Evolutionary conservation across 2,888 invertebrate genomes (phyloP).

Genomic region (Serrognathus titanus): DNA sequence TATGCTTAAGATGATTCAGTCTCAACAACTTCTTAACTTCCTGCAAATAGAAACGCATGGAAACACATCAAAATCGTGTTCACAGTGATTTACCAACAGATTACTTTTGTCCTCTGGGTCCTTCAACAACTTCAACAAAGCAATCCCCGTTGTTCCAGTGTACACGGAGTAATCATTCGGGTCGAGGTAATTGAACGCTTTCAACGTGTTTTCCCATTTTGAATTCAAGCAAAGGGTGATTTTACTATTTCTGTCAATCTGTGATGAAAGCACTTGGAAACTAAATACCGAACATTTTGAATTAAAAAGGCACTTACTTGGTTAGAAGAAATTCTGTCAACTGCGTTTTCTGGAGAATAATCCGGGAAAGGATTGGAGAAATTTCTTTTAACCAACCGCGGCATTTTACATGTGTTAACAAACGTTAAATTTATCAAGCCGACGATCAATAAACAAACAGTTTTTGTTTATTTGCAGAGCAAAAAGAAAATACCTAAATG

Average conservation of each 20-base stretch:
- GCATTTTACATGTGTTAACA: conserved; percentile 4
- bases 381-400: conserved; percentile 19
- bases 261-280: conserved; percentile 6
- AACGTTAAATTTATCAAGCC: too few relatives aligned
- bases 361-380: conserved; percentile 55
- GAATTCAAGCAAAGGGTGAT: conserved; percentile 41
- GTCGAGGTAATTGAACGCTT: conserved; percentile 47
- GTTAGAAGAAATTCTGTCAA: conserved; percentile 43
- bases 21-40: conserved; percentile 49
- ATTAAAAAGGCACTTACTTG: conserved; percentile 25
- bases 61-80: not conserved
- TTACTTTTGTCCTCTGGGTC: conserved; percentile 33
- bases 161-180: conserved; percentile 65
- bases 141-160: conserved; percentile 72
- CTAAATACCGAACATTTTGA: not conserved
- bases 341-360: conserved; percentile 43
- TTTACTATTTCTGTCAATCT: conserved; percentile 54
- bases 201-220: conserved; percentile 49
- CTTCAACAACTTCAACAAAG: conserved; percentile 59
- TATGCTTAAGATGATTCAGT: conserved; percentile 48
- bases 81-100: conserved; percentile 32
- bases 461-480: too few relatives aligned
- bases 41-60: conserved; percentile 34
- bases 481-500: too few relatives aligned
- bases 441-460: too few relatives aligned